Evolutionary conservation across 2,888 invertebrate genomes (phyloP).

Genomic region (Drosophila emarginata): DNA sequence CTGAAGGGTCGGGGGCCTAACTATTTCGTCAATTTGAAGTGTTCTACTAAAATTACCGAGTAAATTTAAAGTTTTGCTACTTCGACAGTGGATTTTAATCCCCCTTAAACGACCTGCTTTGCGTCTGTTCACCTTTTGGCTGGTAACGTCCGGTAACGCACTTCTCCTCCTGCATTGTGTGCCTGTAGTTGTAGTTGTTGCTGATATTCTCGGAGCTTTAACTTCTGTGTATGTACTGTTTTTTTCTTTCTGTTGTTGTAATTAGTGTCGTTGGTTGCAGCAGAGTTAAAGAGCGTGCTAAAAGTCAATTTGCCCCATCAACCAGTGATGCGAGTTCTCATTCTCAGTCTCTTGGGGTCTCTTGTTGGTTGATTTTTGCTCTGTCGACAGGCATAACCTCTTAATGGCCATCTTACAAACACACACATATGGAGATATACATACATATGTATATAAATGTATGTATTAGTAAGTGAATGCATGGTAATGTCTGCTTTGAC

Average conservation of each 20-base stretch:
- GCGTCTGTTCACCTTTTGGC: slow-evolving; percentile 48
- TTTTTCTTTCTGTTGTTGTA: slow-evolving; percentile 9
- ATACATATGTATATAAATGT: not conserved
- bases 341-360: slow-evolving; percentile 7
- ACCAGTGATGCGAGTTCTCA: slow-evolving; percentile 2
- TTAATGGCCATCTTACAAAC: slow-evolving; percentile 35
- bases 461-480: slow-evolving; percentile 12
- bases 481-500: slow-evolving; percentile 35
- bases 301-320: slow-evolving; percentile 54
- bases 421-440: slow-evolving; percentile 9
- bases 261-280: slow-evolving; percentile 37
- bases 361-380: slow-evolving; percentile 34
- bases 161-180: slow-evolving; percentile 14
- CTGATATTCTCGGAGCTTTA: not conserved
- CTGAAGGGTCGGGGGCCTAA: too few relatives aligned
- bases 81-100: slow-evolving; percentile 21
- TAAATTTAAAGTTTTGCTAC: slow-evolving; percentile 40
- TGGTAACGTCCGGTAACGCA: slow-evolving; percentile 39
- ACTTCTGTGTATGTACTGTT: not conserved
- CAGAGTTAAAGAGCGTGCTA: slow-evolving; percentile 62
- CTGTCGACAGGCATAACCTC: slow-evolving; percentile 43
- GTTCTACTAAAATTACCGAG: not conserved
- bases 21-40: too few relatives aligned
- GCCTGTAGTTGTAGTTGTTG: too few relatives aligned
- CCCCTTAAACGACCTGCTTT: slow-evolving; percentile 46